Evolutionary conservation across 2,888 invertebrate genomes (phyloP), one percentile per base, ranked within the genome.

Genomic region (Reticulitermes lucifugus): DNA sequence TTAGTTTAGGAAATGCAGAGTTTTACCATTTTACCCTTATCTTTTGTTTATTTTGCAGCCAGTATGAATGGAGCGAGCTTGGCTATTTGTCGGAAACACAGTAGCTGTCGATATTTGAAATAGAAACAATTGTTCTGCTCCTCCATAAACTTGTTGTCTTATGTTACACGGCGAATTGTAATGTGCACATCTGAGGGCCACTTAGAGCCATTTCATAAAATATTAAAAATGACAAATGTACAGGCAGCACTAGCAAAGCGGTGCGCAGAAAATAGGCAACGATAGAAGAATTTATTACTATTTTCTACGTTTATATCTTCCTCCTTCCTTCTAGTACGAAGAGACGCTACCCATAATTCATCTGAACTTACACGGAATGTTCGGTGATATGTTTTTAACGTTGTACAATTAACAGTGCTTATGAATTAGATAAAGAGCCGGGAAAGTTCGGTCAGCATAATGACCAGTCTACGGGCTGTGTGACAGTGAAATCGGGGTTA

Each of bases 211-310:
- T 77, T 77, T 77, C 51, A 77, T 77, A 46, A 77, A 77, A 77
- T 77, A 77, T 77, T 77, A 77, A 77, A 43, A 6, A 18, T 77
- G 77, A 77, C 77, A 77, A 77, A 77, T 77, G 41, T 46, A 77
- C 10, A 51, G 51, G 21, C 18, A 21, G 21, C 41, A 35, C 73
- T 7, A 41, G 1, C 41, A 35, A 10, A 6, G 6, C 41, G 0
- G 7, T 22, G n/a, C 73, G 77, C 12, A 77, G 35, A 77, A n/a
- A 1, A 22, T 73, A 1, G 2, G 7, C 6, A 46, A 77, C 51
- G 77, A 51, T 46, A 22, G 77, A 43, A 77, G 46, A 77, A 1
- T 77, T 77, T 77, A 77, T 77, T 46, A 77, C 46, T 77, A 77
- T 77, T 77, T 77, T 77, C 77, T n/a, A n/a, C 51, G 5, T 77